Evolutionary conservation across 2,113 vertebrate species (phyloP).

Genomic region (Ammodytes marinus): DNA sequence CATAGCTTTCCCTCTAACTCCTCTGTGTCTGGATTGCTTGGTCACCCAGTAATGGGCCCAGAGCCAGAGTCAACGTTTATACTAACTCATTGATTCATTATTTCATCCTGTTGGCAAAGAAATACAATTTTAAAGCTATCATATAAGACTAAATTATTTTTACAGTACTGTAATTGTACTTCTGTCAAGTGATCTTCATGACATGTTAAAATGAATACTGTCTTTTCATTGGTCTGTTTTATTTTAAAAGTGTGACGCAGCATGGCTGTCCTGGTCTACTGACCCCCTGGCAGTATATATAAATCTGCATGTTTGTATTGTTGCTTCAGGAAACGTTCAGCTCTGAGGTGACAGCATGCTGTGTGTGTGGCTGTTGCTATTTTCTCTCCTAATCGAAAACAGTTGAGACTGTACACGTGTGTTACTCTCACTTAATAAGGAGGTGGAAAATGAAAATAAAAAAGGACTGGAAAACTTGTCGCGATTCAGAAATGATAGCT

Average conservation of each 20-base stretch:
- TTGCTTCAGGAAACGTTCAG: not conserved
- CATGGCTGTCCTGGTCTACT: not conserved
- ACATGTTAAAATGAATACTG: not conserved
- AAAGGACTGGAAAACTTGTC: constrained; percentile 69
- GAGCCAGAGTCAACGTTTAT: constrained; percentile 60
- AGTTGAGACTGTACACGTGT: constrained; percentile 57
- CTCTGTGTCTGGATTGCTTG: not conserved
- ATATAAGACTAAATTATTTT: not conserved
- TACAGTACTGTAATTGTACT: not conserved
- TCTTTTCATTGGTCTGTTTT: constrained; percentile 1
- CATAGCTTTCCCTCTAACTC: not conserved
- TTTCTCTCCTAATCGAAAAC: constrained; percentile 42
- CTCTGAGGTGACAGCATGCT: not conserved
- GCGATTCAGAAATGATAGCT: constrained; percentile 56
- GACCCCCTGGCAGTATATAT: not conserved
- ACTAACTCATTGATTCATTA: constrained; percentile 24
- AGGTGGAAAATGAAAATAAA: constrained; percentile 45
- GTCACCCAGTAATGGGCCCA: constrained; percentile 39
- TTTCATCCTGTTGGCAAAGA: not conserved
- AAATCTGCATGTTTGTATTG: not conserved
- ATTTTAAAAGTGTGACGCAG: not conserved
- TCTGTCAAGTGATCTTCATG: not conserved
- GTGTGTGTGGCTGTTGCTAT: constrained; percentile 20
- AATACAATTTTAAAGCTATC: not conserved
- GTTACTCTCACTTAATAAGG: constrained; percentile 61